phyloP scores from a whole-genome alignment of 2,113 vertebrate species.

The Telmatochromis sp. region DNA sequence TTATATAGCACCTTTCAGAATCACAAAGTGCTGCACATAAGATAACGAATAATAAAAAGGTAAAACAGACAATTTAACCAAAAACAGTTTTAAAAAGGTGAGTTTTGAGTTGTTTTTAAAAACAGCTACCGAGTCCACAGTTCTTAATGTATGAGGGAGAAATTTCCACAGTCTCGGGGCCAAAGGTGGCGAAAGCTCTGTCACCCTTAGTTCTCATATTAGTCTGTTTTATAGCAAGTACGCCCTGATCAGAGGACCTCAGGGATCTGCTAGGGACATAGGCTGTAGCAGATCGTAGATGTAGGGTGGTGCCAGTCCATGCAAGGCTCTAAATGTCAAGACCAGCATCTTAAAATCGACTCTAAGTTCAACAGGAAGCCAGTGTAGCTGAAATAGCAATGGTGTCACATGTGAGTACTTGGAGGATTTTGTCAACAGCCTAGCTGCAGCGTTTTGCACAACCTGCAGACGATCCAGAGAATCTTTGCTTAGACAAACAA shows the following conservation, averaged over 20 bases:
- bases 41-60: not conserved
- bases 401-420: not conserved
- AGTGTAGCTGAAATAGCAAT: rapidly evolving
- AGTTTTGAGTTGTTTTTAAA: not conserved
- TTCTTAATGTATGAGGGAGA: not conserved
- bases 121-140: rapidly evolving
- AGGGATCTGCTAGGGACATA: rapidly evolving
- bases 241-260: not conserved
- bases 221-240: not conserved
- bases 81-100: not conserved
- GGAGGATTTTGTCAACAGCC: rapidly evolving
- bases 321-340: not conserved
- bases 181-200: not conserved
- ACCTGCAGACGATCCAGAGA: not conserved
- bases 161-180: rapidly evolving
- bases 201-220: not conserved
- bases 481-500: rapidly evolving
- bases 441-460: too few species aligned
- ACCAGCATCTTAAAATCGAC: rapidly evolving
- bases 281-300: not conserved
- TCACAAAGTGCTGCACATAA: not conserved
- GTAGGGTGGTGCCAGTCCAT: rapidly evolving
- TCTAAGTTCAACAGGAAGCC: not conserved
- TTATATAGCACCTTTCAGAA: not conserved
- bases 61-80: not conserved